These are phyloP conservation scores for Drosophila melanosoma DNA, from an alignment of 2,888 invertebrate genomes.

Conservation along the genomic window DNA sequence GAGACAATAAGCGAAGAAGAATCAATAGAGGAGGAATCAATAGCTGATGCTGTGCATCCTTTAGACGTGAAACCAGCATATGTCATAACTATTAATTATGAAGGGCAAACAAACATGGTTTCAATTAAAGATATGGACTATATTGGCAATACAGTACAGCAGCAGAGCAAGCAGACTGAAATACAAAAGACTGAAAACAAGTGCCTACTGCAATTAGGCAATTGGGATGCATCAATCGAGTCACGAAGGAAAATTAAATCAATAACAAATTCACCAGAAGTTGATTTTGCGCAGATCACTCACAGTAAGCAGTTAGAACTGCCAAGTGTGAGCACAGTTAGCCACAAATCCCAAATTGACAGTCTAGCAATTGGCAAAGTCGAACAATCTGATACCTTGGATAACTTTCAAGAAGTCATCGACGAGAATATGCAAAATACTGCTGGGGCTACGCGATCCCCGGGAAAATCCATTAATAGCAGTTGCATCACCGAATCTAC, in stretches of 20 bases:
- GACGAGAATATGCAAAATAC: conserved; percentile 29
- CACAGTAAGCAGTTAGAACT: neutral
- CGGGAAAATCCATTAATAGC: conserved; percentile 23
- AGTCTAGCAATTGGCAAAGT: neutral
- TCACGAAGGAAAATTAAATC: neutral
- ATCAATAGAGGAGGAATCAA: neutral
- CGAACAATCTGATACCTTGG: conserved; percentile 5
- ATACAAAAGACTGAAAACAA: neutral
- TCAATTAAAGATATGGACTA: neutral
- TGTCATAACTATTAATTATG: neutral
- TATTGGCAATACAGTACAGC: neutral
- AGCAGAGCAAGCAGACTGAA: neutral
- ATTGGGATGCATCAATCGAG: neutral
- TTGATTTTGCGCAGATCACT: conserved; percentile 4
- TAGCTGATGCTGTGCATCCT: neutral
- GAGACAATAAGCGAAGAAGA: neutral
- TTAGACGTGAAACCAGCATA: neutral
- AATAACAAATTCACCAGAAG: conserved; percentile 2
- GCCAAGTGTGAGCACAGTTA: neutral
- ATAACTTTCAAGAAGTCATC: conserved; percentile 30
- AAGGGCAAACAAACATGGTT: neutral
- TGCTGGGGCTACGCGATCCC: conserved; percentile 29
- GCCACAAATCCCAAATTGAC: neutral
- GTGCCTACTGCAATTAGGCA: neutral
- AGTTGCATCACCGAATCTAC: neutral